phyloP scores from a whole-genome alignment of 1,140 invertebrate species.

The Brachionus manjavacas region DNA sequence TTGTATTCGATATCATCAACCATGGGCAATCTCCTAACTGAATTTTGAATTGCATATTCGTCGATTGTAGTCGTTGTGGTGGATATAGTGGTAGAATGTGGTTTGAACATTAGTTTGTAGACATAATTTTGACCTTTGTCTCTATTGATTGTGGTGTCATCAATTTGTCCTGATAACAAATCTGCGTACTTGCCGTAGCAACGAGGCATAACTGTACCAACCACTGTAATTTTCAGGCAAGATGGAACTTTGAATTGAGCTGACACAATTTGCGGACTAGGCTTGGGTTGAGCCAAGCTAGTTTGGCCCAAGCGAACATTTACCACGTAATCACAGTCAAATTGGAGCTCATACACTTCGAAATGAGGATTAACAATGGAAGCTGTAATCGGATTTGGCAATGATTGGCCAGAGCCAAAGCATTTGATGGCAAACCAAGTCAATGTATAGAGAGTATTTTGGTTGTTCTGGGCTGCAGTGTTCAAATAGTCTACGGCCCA shows the following conservation, averaged over 20 bases:
- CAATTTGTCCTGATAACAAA: not conserved
- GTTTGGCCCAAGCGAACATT: not conserved
- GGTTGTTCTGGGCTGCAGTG: not conserved
- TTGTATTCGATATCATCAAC: conserved; percentile 3
- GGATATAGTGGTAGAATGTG: not conserved
- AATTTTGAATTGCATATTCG: not conserved
- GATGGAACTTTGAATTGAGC: conserved; percentile 15
- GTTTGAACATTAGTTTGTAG: not conserved
- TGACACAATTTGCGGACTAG: not conserved
- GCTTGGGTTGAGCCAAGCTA: not conserved
- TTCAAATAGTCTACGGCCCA: not conserved
- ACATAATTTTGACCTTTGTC: not conserved
- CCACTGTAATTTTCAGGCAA: not conserved
- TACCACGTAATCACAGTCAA: conserved; percentile 30
- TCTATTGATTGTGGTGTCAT: not conserved
- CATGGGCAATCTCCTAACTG: not conserved
- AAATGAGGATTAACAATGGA: not conserved
- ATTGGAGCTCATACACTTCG: conserved; percentile 32
- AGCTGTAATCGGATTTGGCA: conserved; percentile 13
- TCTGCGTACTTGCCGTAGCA: conserved; percentile 10
- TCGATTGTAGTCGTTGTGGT: not conserved
- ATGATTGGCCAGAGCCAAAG: not conserved
- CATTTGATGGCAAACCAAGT: conserved; percentile 40
- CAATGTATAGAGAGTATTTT: not conserved
- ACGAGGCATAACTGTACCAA: not conserved